A percentile compares a stretch with the other conserved stretches of the same genome.
These are phyloP conservation scores for Chromis chromis DNA, from an alignment of 2,797 vertebrate genomes.

Conservation along the genomic window DNA sequence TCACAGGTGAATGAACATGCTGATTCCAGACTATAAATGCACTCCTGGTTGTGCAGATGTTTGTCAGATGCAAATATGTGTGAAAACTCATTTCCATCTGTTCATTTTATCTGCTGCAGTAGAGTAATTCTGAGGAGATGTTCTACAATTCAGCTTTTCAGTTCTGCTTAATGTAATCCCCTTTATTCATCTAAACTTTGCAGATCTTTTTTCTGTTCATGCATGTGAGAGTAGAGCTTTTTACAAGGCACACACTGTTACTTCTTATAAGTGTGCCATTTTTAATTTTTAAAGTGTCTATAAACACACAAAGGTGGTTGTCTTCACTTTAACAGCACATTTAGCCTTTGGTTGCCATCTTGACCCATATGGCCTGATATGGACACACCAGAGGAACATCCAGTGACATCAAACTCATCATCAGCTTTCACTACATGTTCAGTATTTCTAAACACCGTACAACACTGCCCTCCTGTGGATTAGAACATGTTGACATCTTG, in stretches of 20 bases:
- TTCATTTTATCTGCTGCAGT: no score
- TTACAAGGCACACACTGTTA: neutral
- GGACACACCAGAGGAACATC: neutral
- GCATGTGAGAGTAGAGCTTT: neutral
- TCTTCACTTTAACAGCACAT: neutral
- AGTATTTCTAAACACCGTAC: constrained; percentile 18
- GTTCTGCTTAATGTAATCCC: neutral
- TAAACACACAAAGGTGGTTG: neutral
- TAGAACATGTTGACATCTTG: neutral
- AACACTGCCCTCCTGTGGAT: constrained; percentile 82
- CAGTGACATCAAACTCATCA: constrained; percentile 21
- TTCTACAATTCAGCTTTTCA: neutral
- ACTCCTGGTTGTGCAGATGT: neutral
- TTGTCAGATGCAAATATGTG: neutral
- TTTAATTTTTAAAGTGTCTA: neutral
- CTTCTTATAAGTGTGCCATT: neutral
- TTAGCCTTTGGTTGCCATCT: neutral
- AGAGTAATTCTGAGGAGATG: no score
- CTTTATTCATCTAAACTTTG: neutral
- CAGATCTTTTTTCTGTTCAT: neutral
- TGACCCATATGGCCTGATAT: constrained; percentile 17
- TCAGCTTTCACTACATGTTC: neutral
- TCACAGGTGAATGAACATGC: neutral
- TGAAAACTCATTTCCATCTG: constrained; percentile 27
- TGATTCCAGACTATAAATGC: neutral